Conservation (phyloP, 2,888 invertebrate species). For the Drosophila greeni region DNA sequence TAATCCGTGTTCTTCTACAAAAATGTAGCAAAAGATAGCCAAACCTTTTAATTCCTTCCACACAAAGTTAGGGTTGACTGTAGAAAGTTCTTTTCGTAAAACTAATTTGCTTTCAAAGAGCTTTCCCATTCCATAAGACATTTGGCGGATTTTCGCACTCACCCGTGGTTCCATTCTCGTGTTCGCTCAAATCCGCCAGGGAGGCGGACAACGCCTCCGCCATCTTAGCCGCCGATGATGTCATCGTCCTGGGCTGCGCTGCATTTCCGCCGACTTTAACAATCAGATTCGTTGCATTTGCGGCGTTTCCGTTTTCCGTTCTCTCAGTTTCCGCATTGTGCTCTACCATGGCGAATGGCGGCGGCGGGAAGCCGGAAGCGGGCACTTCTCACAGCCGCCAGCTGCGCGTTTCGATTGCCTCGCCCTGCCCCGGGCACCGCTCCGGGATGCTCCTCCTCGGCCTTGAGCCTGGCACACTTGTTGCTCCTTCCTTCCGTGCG, state of each 20-base stretch:
- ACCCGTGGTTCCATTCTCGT: constrained; percentile 75
- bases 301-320: constrained; percentile 75
- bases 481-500: constrained; percentile 44
- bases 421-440: constrained; percentile 8
- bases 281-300: constrained; percentile 55
- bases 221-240: constrained; percentile 40
- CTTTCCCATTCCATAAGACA: constrained; percentile 22
- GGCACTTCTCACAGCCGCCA: constrained; percentile 57
- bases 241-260: constrained; percentile 49
- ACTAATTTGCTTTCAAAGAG: constrained; percentile 56
- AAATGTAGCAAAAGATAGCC: background rate
- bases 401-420: constrained; percentile 59
- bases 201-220: constrained; percentile 54
- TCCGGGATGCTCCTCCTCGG: background rate
- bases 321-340: constrained; percentile 71
- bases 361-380: constrained; percentile 7
- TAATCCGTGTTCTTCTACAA: no score
- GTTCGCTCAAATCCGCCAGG: constrained; percentile 60
- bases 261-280: constrained; percentile 60
- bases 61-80: background rate
- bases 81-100: constrained; percentile 31
- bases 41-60: no score
- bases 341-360: constrained; percentile 63
- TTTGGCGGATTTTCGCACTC: constrained; percentile 54
- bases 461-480: constrained; percentile 46